Evolutionary conservation across 2,888 invertebrate genomes (phyloP).

Genomic region (Nomada hirtipes): DNA sequence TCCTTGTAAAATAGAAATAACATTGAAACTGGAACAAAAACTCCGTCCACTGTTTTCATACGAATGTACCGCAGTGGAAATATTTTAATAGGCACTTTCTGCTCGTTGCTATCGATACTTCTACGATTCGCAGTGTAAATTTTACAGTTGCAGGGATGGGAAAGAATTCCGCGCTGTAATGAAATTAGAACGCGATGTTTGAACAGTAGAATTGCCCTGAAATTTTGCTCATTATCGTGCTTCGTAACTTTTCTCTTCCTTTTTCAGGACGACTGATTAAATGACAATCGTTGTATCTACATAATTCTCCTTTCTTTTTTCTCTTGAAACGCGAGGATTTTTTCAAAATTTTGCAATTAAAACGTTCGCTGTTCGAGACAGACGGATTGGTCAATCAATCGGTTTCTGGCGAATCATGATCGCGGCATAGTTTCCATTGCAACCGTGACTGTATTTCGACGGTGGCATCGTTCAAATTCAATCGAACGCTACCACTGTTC

Average conservation of each 20-base stretch:
- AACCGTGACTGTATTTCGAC: constrained; percentile 21
- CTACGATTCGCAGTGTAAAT: not conserved
- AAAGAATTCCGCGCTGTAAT: not conserved
- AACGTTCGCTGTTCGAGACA: not conserved
- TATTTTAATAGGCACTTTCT: constrained; percentile 23
- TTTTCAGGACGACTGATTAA: not conserved
- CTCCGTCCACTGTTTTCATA: not conserved
- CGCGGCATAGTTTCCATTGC: constrained; percentile 33
- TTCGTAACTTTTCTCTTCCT: not conserved
- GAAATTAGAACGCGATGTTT: not conserved
- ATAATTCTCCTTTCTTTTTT: not conserved
- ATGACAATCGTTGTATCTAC: not conserved
- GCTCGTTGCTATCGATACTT: constrained; percentile 5
- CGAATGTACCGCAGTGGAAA: not conserved
- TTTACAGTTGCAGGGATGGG: not conserved
- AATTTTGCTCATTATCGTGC: constrained; percentile 18
- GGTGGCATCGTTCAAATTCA: constrained; percentile 41
- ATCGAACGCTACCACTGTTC: not conserved
- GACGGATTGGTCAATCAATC: not conserved
- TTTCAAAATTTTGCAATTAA: not conserved
- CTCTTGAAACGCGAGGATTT: too few relatives aligned
- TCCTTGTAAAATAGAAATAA: not conserved
- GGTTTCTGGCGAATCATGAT: constrained; percentile 35
- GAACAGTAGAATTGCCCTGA: not conserved
- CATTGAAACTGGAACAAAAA: not conserved